Evolutionary conservation across 1,140 invertebrate species (phyloP).

Genomic region (Steinernema khuongi): DNA sequence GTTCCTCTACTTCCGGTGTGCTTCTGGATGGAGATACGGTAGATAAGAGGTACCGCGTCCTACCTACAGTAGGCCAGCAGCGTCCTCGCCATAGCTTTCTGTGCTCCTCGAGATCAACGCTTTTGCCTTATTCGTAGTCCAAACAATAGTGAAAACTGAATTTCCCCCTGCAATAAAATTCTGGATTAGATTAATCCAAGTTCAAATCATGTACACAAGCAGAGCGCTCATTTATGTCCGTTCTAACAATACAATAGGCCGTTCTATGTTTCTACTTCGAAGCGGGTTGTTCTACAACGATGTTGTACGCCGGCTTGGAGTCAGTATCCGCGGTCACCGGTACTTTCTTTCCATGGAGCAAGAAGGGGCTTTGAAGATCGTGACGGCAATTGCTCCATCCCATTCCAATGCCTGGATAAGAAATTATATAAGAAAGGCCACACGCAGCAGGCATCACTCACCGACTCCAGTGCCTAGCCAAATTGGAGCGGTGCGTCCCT

Average conservation of each 20-base stretch:
- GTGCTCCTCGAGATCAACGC: too few relatives aligned
- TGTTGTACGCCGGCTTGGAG: slow-evolving; percentile 28
- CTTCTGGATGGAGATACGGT: too few relatives aligned
- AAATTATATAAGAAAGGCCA: neutral
- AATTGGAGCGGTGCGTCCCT: slow-evolving; percentile 60
- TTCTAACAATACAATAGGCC: slow-evolving; percentile 6
- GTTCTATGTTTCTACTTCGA: slow-evolving; percentile 4
- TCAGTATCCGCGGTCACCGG: slow-evolving; percentile 23
- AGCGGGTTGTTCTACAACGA: slow-evolving; percentile 28
- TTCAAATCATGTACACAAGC: too few relatives aligned
- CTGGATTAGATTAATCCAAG: too few relatives aligned
- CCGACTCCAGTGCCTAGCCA: slow-evolving; percentile 59
- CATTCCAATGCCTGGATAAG: slow-evolving; percentile 62
- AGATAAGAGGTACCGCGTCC: too few relatives aligned
- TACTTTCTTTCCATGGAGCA: slow-evolving; percentile 54
- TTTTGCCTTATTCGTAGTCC: too few relatives aligned
- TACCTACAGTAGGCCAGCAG: too few relatives aligned
- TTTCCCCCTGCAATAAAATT: too few relatives aligned
- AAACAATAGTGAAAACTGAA: too few relatives aligned
- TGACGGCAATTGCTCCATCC: slow-evolving; percentile 64
- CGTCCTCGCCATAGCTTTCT: too few relatives aligned
- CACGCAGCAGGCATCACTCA: neutral
- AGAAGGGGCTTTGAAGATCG: slow-evolving; percentile 61
- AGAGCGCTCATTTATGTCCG: neutral
- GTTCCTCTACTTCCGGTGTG: too few relatives aligned